phyloP scores from a whole-genome alignment of 2,113 vertebrate genomes.

The Oenanthe melanoleuca region DNA sequence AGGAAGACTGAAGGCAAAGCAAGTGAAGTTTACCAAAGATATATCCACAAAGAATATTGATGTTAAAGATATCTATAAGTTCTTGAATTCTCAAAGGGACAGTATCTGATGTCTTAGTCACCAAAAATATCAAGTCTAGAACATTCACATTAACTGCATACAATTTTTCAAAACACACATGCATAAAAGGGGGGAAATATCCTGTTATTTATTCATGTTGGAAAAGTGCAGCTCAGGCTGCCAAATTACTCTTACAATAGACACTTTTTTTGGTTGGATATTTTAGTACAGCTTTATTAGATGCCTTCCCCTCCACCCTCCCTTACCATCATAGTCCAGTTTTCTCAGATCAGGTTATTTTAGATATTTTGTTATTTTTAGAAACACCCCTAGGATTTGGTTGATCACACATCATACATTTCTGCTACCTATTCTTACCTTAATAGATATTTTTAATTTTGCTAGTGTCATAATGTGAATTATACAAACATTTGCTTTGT shows the following conservation, averaged over 20 bases:
- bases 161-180: neutral
- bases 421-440: neutral
- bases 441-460: neutral
- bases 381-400: neutral
- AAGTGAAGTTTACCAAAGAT: neutral
- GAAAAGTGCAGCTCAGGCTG: neutral
- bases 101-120: neutral
- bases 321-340: neutral
- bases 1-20: neutral
- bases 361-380: neutral
- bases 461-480: neutral
- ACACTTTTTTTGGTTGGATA: neutral
- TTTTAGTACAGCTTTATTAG: neutral
- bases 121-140: neutral
- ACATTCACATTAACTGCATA: neutral
- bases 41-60: neutral
- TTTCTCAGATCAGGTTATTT: neutral
- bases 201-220: neutral
- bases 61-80: neutral
- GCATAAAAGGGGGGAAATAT: neutral
- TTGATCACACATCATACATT: neutral
- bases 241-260: neutral
- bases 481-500: neutral
- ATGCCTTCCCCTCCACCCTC: neutral
- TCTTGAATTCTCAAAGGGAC: neutral